Evolutionary conservation across 1,140 invertebrate genomes (phyloP).

Genomic region (Linepithema humile): DNA sequence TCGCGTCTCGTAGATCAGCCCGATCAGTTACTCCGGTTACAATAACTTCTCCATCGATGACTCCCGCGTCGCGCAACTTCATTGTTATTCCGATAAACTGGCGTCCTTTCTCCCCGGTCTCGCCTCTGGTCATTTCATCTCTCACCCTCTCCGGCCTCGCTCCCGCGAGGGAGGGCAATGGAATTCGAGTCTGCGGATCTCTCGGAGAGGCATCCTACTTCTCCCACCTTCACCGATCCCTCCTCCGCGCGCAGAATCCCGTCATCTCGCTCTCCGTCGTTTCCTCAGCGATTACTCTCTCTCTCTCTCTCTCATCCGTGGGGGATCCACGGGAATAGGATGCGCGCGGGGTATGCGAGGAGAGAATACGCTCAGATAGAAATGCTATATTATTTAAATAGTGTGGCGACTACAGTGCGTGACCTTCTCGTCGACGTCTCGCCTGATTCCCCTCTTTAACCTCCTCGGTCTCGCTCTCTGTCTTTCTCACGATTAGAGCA

Average conservation of each 20-base stretch:
- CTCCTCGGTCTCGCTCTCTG: conserved; percentile 53
- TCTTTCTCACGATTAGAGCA: conserved; percentile 20
- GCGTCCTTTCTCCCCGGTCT: conserved; percentile 60
- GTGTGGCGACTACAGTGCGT: conserved; percentile 76
- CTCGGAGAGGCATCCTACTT: conserved; percentile 65
- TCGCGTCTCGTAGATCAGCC: conserved; percentile 14
- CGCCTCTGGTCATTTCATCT: conserved; percentile 68
- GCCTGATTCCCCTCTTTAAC: conserved; percentile 70
- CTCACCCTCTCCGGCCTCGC: conserved; percentile 63
- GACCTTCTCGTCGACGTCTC: conserved; percentile 78
- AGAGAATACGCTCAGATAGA: conserved; percentile 67
- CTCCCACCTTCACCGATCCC: conserved; percentile 48
- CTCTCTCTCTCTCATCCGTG: conserved; percentile 26
- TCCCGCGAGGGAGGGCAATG: conserved; percentile 67
- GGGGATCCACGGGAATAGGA: conserved; percentile 42
- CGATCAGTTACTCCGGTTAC: conserved; percentile 35
- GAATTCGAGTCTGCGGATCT: conserved; percentile 72
- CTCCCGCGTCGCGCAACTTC: conserved; percentile 33
- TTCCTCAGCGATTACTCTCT: conserved; percentile 16
- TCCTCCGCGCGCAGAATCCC: conserved; percentile 48
- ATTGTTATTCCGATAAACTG: conserved; percentile 65
- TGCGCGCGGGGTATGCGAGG: conserved; percentile 23
- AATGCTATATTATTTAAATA: conserved; percentile 80
- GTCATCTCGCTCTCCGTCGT: conserved; percentile 12
- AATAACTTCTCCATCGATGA: conserved; percentile 55